These are phyloP conservation scores for Squalus acanthias DNA, from an alignment of 2,797 vertebrate genomes.

Conservation along the genomic window DNA sequence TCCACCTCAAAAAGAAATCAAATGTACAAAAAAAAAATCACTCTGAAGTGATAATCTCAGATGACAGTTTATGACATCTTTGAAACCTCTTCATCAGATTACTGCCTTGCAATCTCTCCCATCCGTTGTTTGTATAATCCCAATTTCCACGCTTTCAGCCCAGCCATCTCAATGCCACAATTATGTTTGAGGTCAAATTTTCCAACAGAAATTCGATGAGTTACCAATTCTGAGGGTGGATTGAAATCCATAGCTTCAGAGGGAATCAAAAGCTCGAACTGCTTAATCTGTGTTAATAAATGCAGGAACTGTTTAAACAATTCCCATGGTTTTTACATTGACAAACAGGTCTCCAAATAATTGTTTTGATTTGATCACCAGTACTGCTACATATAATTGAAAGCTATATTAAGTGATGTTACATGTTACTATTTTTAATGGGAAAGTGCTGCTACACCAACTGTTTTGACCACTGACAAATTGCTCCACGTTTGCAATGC, in stretches of 20 bases:
- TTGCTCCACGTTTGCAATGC: neutral
- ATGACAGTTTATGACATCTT: neutral
- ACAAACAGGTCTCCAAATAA: neutral
- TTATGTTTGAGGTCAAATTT: neutral
- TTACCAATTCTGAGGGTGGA: neutral
- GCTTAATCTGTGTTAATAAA: neutral
- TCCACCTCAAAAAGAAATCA: neutral
- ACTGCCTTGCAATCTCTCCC: neutral
- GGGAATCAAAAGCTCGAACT: neutral
- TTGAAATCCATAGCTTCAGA: neutral
- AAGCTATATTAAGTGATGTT: neutral
- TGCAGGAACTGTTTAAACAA: neutral
- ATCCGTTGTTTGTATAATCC: neutral
- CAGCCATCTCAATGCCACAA: neutral
- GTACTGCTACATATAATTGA: neutral
- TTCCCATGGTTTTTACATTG: neutral
- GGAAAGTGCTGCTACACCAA: neutral
- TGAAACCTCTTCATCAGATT: neutral
- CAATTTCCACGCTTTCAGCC: neutral
- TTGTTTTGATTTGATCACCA: neutral
- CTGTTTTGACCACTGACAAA: neutral
- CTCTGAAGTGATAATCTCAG: neutral
- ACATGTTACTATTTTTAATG: neutral
- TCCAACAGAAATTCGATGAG: neutral
- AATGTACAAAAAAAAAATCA: neutral